Evolutionary conservation across 2,797 vertebrate genomes (phyloP).

Genomic region (Acanthornis magna): DNA sequence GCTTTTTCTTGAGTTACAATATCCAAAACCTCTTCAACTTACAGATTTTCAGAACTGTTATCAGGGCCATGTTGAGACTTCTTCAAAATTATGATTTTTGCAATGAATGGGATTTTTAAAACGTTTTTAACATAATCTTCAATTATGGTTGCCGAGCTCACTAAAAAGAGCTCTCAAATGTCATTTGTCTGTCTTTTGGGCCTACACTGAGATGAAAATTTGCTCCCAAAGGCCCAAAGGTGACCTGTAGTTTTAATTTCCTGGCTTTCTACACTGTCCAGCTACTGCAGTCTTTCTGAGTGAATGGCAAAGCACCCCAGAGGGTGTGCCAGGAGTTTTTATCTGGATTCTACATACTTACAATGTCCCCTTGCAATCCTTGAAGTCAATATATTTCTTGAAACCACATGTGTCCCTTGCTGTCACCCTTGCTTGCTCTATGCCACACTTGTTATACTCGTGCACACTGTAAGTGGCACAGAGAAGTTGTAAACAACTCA

Average conservation of each 20-base stretch:
- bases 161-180: not conserved
- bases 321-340: fast-evolving
- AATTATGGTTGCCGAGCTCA: not conserved
- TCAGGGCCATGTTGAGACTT: not conserved
- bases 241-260: not conserved
- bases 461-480: not conserved
- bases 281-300: not conserved
- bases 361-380: not conserved
- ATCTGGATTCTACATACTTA: not conserved
- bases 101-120: not conserved
- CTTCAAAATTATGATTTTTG: not conserved
- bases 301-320: not conserved
- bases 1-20: not conserved
- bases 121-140: not conserved
- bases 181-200: not conserved
- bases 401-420: not conserved
- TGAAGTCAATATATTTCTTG: not conserved
- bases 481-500: not conserved
- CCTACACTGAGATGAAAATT: not conserved
- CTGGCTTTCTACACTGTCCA: not conserved
- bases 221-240: fast-evolving
- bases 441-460: fast-evolving
- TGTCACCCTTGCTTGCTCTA: not conserved
- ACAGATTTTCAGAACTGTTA: not conserved
- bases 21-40: not conserved